phyloP scores from a whole-genome alignment of 1,140 invertebrate species.

The Sipha flava region DNA sequence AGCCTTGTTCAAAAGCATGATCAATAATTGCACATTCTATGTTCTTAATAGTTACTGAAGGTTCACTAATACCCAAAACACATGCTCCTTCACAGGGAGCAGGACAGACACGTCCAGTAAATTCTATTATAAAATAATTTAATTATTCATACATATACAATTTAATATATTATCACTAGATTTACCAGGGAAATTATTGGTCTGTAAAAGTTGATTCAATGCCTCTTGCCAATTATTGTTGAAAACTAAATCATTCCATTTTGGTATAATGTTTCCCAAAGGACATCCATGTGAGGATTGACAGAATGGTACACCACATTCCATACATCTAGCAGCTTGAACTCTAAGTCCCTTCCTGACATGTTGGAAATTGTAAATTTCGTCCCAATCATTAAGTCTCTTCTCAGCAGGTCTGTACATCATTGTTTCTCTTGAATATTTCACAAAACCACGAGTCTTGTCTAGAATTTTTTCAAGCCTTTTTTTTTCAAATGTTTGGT shows the following conservation, averaged over 20 bases:
- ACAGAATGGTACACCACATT: slow-evolving; percentile 98
- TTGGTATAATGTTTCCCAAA: slow-evolving; percentile 96
- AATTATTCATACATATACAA: background rate
- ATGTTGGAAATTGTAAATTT: slow-evolving; percentile 83
- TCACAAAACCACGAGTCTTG: slow-evolving; percentile 92
- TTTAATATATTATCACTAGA: background rate
- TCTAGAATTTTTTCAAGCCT: slow-evolving; percentile 73
- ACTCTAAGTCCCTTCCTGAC: slow-evolving; percentile 79
- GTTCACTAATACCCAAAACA: slow-evolving; percentile 90
- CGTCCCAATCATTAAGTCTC: slow-evolving; percentile 88
- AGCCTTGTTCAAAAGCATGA: slow-evolving; percentile 92
- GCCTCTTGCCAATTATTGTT: slow-evolving; percentile 94
- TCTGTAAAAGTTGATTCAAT: slow-evolving; percentile 88
- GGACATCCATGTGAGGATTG: slow-evolving; percentile 95
- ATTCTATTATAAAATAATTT: slow-evolving; percentile 55
- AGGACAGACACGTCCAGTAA: slow-evolving; percentile 95
- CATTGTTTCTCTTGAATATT: slow-evolving; percentile 80
- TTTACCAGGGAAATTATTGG: slow-evolving; percentile 91
- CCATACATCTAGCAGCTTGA: slow-evolving; percentile 97
- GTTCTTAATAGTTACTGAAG: slow-evolving; percentile 96
- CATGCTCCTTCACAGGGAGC: slow-evolving; percentile 98
- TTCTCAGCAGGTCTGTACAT: slow-evolving; percentile 76
- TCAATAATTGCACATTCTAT: slow-evolving; percentile 99
- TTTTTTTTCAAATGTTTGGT: slow-evolving; percentile 65
- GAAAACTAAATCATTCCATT: slow-evolving; percentile 97